phyloP scores from a whole-genome alignment of 2,113 vertebrate species.

The Alligator mississippiensis region DNA sequence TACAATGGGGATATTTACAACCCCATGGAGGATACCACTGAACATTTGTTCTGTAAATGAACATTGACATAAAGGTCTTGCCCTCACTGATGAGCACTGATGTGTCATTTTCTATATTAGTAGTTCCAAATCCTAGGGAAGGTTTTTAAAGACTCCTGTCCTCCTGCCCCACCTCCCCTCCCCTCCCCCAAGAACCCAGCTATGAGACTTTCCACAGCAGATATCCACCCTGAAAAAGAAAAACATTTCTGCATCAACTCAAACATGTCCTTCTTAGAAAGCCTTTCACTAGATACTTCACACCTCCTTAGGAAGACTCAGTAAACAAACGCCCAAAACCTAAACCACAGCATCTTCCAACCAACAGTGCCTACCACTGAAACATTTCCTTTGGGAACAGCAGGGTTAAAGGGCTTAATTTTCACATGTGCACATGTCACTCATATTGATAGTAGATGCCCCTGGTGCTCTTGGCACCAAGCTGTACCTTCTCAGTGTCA shows the following conservation, averaged over 20 bases:
- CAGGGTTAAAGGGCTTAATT: background rate
- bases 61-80: slow-evolving; percentile 68
- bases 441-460: no score
- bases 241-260: background rate
- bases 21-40: slow-evolving; percentile 9
- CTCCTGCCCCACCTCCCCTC: background rate
- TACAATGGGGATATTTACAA: slow-evolving; percentile 39
- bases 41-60: slow-evolving; percentile 55
- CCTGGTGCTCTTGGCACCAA: background rate
- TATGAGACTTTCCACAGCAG: background rate
- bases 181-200: background rate
- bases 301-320: background rate
- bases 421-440: background rate
- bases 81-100: slow-evolving; percentile 71
- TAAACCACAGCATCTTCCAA: background rate
- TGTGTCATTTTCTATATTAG: slow-evolving; percentile 50
- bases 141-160: slow-evolving; percentile 13
- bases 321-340: background rate
- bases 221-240: background rate
- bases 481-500: no score
- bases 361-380: fast-evolving
- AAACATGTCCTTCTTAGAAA: background rate
- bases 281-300: background rate
- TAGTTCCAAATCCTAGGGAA: slow-evolving; percentile 22
- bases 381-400: background rate